Conservation (phyloP, 2,888 invertebrate species). For the Epirrita christyi region DNA sequence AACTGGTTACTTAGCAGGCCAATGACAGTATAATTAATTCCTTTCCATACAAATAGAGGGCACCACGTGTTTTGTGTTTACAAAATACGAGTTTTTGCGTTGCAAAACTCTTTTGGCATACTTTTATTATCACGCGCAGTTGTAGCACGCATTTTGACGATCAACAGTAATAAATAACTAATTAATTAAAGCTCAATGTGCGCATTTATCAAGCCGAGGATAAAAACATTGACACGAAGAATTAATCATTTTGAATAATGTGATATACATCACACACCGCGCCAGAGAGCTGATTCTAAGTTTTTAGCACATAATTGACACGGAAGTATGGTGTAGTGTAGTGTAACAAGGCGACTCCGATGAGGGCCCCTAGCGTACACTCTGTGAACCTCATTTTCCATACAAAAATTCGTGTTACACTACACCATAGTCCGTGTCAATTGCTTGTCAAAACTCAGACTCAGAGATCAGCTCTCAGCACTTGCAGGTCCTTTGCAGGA, state of each 20-base stretch:
- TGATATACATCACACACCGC: too few species aligned
- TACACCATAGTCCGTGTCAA: too few species aligned
- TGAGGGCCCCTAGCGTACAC: too few species aligned
- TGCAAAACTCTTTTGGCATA: conserved; percentile 14
- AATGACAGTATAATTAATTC: conserved; percentile 25
- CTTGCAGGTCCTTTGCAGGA: too few species aligned
- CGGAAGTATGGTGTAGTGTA: too few species aligned
- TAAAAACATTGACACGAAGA: neutral
- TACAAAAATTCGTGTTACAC: too few species aligned
- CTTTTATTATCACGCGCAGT: conserved; percentile 13
- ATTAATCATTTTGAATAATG: neutral
- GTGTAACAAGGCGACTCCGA: too few species aligned
- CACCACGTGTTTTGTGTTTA: conserved; percentile 38
- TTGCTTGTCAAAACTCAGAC: too few species aligned
- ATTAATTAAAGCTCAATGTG: neutral
- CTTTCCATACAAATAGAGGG: conserved; percentile 30
- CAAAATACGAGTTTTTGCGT: conserved; percentile 31
- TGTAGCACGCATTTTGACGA: neutral
- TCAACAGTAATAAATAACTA: neutral
- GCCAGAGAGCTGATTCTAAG: too few species aligned
- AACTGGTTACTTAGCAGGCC: conserved; percentile 16
- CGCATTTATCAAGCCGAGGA: neutral
- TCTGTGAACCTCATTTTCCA: too few species aligned
- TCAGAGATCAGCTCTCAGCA: too few species aligned
- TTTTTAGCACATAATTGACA: too few species aligned